Evolutionary conservation across 2,113 vertebrate genomes (phyloP).

Genomic region (Tamias sibiricus): DNA sequence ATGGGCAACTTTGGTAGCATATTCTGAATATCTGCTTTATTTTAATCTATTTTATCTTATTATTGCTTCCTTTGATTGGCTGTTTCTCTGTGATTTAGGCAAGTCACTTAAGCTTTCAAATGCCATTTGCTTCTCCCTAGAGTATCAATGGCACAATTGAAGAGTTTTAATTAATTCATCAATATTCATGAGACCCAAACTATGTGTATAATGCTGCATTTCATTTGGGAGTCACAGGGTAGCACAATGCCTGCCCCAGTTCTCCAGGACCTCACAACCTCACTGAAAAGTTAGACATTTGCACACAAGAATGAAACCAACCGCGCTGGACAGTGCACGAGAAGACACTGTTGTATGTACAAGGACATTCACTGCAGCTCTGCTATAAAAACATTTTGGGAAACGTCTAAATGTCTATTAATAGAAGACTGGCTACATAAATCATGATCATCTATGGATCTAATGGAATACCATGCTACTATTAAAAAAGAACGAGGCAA

Average conservation of each 20-base stretch:
- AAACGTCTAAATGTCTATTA: background rate
- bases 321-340: background rate
- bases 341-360: background rate
- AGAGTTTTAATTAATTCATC: background rate
- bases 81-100: background rate
- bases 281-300: background rate
- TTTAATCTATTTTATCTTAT: background rate
- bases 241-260: background rate
- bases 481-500: background rate
- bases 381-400: background rate
- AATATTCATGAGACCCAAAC: background rate
- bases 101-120: background rate
- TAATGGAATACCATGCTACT: background rate
- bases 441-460: background rate
- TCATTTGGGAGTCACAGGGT: background rate
- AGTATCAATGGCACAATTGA: background rate
- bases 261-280: background rate
- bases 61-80: background rate
- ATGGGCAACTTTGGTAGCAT: background rate
- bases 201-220: background rate
- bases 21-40: slow-evolving; percentile 22
- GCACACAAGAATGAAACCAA: background rate
- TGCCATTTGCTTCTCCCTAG: background rate
- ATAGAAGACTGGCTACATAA: background rate
- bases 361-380: background rate